Evolutionary conservation across 2,797 vertebrate genomes (phyloP), one percentile per base, ranked within the genome.

Genomic region (Poecilia velifera): DNA sequence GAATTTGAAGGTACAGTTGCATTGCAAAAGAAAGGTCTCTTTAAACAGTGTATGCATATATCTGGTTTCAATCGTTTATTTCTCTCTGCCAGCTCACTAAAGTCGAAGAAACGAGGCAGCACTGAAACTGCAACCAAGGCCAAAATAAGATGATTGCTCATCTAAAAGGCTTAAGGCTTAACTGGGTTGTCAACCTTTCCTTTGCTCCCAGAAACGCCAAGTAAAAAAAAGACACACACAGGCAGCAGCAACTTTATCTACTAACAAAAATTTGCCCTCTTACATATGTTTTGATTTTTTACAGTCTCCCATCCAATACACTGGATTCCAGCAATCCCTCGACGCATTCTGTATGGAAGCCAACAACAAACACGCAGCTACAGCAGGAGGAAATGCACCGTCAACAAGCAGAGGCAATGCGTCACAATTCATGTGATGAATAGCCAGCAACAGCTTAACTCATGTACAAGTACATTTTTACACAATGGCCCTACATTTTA

Each of bases 401-500:
- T 64, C 62, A 68, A 68, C 36, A 68, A 39, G 64, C 64, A 41
- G 20, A 68, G 9, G 47, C 71, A 81, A 86, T 90, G 74, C 41
- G 78, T 86, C 85, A 88, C 59, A 47, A 80, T 83, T 84, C 75
- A 82, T 88, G 77, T 88, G 83, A 89, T 83, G 81, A 87, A 87
- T 85, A 75, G 84, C 68, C 53, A 77, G 12, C 57, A 81, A 78
- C 59, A 64, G 64, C 45, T 62, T 76, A 77, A 75, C 76, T 46
- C 77, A 62, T 80, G 49, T 82, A 85, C 74, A 72, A 64, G 72
- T 73, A 68, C 36, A 68, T 79, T 78, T 49, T 49, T 43, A 73
- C 12, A 4, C 70, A 68, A 53, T 0, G 73, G 73, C 74, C 51
- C 74, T 71, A 76, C 74, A 64, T 41, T 45, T 45, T 41, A 76